Evolutionary conservation across 92 coral and sea anemone species (phyloP).

Genomic region (Epizoanthus ramosus): DNA sequence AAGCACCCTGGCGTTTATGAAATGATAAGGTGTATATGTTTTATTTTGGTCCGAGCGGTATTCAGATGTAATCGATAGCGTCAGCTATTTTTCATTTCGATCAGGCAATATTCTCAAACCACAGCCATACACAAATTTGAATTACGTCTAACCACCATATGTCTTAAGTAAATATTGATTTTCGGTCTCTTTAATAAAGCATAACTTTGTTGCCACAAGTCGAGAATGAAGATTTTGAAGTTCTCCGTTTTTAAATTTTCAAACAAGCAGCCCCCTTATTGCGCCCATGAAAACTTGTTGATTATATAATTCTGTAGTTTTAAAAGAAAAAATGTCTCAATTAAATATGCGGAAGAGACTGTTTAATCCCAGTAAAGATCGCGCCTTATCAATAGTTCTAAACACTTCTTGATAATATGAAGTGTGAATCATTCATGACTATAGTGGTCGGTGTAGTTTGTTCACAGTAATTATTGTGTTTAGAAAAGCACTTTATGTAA

Average conservation of each 20-base stretch:
- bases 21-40: no score
- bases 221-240: not conserved
- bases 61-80: slow-evolving; percentile 15
- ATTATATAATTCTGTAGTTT: not conserved
- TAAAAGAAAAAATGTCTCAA: not conserved
- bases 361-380: slow-evolving; percentile 18
- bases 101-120: not conserved
- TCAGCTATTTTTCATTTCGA: not conserved
- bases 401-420: slow-evolving; percentile 28
- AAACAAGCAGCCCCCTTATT: slow-evolving; percentile 3
- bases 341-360: not conserved
- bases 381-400: slow-evolving; percentile 21
- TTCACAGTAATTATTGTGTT: slow-evolving; percentile 28
- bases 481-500: no score
- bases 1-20: no score
- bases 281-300: not conserved
- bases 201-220: slow-evolving; percentile 23
- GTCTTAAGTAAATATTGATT: slow-evolving; percentile 43
- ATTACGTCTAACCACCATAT: slow-evolving; percentile 20
- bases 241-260: not conserved
- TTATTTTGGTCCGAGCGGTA: not conserved
- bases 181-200: slow-evolving; percentile 32
- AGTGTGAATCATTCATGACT: slow-evolving; percentile 40
- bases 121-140: slow-evolving; percentile 26
- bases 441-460: slow-evolving; percentile 31